Evolutionary conservation across 2,797 vertebrate genomes (phyloP).

Genomic region (Megalops cyprinoides): DNA sequence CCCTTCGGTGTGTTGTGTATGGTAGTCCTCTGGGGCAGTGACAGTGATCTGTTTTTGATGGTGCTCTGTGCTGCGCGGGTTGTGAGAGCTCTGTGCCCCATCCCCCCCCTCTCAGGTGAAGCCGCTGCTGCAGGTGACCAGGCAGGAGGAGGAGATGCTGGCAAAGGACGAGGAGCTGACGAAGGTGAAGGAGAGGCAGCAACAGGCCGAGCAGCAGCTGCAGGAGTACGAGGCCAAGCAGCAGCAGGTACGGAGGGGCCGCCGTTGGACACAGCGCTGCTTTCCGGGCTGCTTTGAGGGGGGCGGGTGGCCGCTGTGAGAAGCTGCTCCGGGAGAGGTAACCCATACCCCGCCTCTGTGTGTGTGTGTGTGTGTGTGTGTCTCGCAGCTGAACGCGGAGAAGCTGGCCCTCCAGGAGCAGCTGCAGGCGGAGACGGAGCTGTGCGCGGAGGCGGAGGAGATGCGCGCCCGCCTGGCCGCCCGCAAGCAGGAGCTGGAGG

Average conservation of each 20-base stretch:
- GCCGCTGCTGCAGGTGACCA: slow-evolving; percentile 84
- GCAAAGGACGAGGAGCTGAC: slow-evolving; percentile 84
- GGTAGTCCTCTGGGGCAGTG: background rate
- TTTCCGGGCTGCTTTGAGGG: too few species aligned
- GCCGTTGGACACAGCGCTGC: background rate
- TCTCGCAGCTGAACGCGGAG: slow-evolving; percentile 81
- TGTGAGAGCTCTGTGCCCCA: background rate
- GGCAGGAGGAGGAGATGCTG: slow-evolving; percentile 84
- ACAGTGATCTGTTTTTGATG: background rate
- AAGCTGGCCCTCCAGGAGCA: slow-evolving; percentile 96
- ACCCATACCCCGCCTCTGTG: background rate
- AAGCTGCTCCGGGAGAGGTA: too few species aligned
- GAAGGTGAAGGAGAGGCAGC: slow-evolving; percentile 86
- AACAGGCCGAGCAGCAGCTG: slow-evolving; percentile 79
- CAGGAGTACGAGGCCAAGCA: slow-evolving; percentile 83
- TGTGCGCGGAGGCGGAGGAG: slow-evolving; percentile 96
- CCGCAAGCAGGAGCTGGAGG: slow-evolving; percentile 96
- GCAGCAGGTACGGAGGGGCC: slow-evolving; percentile 70
- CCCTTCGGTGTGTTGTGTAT: background rate
- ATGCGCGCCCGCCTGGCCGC: slow-evolving; percentile 90
- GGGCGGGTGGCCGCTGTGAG: too few species aligned
- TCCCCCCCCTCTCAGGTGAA: slow-evolving; percentile 72
- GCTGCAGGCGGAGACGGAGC: slow-evolving; percentile 94
- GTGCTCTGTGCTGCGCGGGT: background rate
- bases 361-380: background rate